phyloP scores from a whole-genome alignment of 2,113 vertebrate genomes.

The Anarhynchus alexandrinus region DNA sequence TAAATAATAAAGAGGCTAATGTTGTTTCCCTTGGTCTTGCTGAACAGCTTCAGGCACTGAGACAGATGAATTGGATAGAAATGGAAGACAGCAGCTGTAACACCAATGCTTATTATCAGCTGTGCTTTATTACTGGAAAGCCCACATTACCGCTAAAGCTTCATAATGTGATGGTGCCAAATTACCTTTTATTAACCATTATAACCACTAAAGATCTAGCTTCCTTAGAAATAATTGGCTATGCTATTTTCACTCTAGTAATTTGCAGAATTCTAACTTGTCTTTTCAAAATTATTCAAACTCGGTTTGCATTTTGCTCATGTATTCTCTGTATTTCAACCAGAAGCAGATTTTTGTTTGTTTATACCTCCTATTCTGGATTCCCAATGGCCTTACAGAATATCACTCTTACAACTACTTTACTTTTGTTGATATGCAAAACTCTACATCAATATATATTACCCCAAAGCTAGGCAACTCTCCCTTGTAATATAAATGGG shows the following conservation, averaged over 20 bases:
- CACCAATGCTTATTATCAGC: conserved; percentile 30
- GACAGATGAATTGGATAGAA: conserved; percentile 60
- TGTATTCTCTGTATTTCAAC: background rate
- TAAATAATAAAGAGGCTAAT: conserved; percentile 75
- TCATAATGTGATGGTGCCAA: background rate
- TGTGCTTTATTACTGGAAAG: conserved; percentile 54
- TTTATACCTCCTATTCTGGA: background rate
- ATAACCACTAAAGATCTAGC: background rate
- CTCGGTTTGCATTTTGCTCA: background rate
- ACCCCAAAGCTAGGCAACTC: background rate
- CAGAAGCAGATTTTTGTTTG: background rate
- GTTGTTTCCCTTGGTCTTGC: conserved; percentile 68
- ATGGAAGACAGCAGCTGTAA: conserved; percentile 61
- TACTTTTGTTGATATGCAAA: background rate
- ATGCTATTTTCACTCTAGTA: background rate
- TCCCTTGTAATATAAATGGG: background rate
- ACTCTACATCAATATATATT: background rate
- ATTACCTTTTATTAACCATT: conserved; percentile 26
- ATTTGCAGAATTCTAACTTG: background rate
- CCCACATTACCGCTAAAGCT: background rate
- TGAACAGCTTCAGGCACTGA: conserved; percentile 63
- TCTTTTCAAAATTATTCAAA: background rate
- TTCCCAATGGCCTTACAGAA: background rate
- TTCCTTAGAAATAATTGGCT: conserved; percentile 12
- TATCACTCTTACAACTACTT: background rate